These are phyloP conservation scores for Troides aeacus DNA, from an alignment of 2,888 invertebrate genomes.

Conservation along the genomic window DNA sequence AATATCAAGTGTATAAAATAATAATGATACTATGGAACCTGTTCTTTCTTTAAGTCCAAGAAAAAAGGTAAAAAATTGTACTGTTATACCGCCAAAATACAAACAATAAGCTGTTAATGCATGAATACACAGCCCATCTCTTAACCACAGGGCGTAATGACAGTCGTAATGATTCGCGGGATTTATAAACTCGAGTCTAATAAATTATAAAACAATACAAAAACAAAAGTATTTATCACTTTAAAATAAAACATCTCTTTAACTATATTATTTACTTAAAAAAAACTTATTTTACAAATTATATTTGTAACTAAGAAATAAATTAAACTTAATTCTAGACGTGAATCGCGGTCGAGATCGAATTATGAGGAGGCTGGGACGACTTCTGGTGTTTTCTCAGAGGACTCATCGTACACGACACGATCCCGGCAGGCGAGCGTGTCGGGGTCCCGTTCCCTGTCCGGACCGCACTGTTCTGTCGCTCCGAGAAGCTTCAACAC, in stretches of 20 bases:
- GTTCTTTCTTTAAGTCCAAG: no score
- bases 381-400: slow-evolving; percentile 49
- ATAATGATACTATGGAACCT: no score
- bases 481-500: slow-evolving; percentile 82
- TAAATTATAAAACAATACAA: no score
- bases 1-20: no score
- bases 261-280: slow-evolving; percentile 32
- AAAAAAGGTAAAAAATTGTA: no score
- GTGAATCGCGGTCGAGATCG: slow-evolving; percentile 22
- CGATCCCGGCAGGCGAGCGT: slow-evolving; percentile 79
- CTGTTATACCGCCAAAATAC: no score
- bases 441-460: slow-evolving; percentile 83
- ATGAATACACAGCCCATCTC: no score
- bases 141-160: no score
- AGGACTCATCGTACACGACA: slow-evolving; percentile 28
- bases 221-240: not conserved
- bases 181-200: no score
- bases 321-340: slow-evolving; percentile 46
- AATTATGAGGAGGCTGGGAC: slow-evolving; percentile 47
- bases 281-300: slow-evolving; percentile 33
- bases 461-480: slow-evolving; percentile 87
- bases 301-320: slow-evolving; percentile 34
- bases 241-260: slow-evolving; percentile 11
- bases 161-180: no score
- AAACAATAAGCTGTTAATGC: no score